Evolutionary conservation across 2,797 vertebrate species (phyloP), one percentile per base, ranked within the genome.

Genomic region (Myotis daubentonii): DNA sequence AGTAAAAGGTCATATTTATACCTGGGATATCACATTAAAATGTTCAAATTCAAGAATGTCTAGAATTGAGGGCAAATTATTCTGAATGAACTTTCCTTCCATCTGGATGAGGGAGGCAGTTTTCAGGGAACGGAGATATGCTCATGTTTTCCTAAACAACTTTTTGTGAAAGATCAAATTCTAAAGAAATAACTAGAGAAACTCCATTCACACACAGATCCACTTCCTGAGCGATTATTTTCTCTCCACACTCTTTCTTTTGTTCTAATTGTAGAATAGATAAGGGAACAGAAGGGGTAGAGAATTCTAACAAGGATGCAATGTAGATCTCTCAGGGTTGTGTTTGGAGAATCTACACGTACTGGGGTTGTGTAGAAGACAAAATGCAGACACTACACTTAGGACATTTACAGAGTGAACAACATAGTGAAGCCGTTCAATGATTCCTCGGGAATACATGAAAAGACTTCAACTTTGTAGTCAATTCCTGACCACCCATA

Each of bases 391-490:
- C 41, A 57, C 16, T 9, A 13, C n/a, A 23, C 38, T 89, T 30
- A 83, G 91, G 33, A 71, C 55, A 95, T 30, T 22, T 91, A 76
- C 28, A 8, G 5, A 65, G n/a, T 20, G 55, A 55, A 36, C 6
- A 80, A 91, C 60, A 81, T 60, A 88, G 47, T 91, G 20, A 70
- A 93, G 86, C 36, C 30, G 1, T 51, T 89, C 44, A 89, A 81
- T 20, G 13, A 66, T 41, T 82, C 44, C 47, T 71, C 66, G 78
- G 36, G 90, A 95, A 90, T 53, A 17, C 57, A 57, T 47, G 33
- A 87, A 93, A 76, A 88, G 55, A 49, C 70, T 86, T 68, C 38
- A 71, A 82, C 93, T 89, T 38, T 79, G 20, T 60, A 76, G 78
- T 85, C 81, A 65, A 85, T 38, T 78, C 49, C 53, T 79, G 60